Conservation (phyloP, 1,140 invertebrate species). For the Eriosoma lanigerum region DNA sequence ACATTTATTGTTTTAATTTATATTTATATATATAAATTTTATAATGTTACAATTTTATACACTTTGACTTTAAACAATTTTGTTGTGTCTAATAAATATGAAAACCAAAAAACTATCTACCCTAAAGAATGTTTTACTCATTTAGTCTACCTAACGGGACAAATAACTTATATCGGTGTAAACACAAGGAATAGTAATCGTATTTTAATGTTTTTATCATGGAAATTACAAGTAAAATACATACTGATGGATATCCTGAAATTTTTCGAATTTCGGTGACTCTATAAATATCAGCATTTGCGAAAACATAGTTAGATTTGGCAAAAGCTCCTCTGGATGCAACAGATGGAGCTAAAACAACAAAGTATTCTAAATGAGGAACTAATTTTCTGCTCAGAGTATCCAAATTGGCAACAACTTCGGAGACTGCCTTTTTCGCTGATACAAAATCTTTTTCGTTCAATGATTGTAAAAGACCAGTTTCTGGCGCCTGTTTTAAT, state of each 20-base stretch:
- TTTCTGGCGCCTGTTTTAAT: slow-evolving; percentile 2
- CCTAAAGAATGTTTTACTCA: too few relatives aligned
- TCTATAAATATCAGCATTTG: neutral
- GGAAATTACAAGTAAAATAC: neutral
- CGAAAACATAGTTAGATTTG: slow-evolving; percentile 32
- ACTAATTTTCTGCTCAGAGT: slow-evolving; percentile 71
- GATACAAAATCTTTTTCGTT: slow-evolving; percentile 2
- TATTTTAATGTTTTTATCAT: too few relatives aligned
- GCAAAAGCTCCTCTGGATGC: slow-evolving; percentile 17
- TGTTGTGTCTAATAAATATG: too few relatives aligned
- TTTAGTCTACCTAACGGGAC: too few relatives aligned
- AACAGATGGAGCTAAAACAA: slow-evolving; percentile 80
- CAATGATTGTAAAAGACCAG: neutral
- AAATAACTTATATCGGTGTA: too few relatives aligned
- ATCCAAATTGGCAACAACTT: slow-evolving; percentile 70
- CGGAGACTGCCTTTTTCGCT: slow-evolving; percentile 13
- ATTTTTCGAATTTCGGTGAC: slow-evolving; percentile 6
- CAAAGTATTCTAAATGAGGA: slow-evolving; percentile 83
- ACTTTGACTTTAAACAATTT: too few relatives aligned
- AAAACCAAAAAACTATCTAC: too few relatives aligned
- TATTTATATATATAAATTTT: too few relatives aligned
- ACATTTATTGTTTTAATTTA: too few relatives aligned
- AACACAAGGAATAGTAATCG: too few relatives aligned
- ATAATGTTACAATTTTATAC: too few relatives aligned
- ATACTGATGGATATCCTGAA: slow-evolving; percentile 29